phyloP scores from a whole-genome alignment of 1,140 invertebrate genomes.

The Caenorhabditis inopinata region DNA sequence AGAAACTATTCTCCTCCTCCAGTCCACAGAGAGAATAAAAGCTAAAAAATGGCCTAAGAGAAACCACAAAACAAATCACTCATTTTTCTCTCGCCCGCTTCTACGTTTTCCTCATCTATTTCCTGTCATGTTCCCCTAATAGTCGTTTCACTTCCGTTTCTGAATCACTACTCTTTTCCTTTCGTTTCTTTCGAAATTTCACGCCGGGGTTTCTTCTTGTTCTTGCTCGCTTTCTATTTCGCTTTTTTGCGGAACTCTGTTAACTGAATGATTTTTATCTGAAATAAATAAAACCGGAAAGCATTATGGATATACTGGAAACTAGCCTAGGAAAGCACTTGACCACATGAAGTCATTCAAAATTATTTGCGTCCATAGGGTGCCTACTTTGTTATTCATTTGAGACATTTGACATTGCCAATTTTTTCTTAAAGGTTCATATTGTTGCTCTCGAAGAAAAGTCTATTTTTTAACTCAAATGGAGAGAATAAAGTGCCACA shows the following conservation, averaged over 20 bases:
- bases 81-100: background rate
- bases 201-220: background rate
- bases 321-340: too few relatives aligned
- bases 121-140: background rate
- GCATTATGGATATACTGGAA: too few relatives aligned
- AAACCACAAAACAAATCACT: background rate
- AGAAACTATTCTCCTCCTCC: too few relatives aligned
- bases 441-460: too few relatives aligned
- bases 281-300: too few relatives aligned
- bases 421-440: too few relatives aligned
- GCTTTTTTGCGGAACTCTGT: background rate
- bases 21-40: too few relatives aligned
- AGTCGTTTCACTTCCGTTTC: background rate
- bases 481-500: background rate
- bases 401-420: background rate
- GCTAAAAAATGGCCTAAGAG: too few relatives aligned
- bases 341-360: too few relatives aligned
- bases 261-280: too few relatives aligned
- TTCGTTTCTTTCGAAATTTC: background rate
- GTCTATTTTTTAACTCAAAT: too few relatives aligned
- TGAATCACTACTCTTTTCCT: background rate
- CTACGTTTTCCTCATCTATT: background rate
- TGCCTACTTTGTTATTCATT: background rate
- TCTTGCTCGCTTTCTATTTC: conserved; percentile 5
- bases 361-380: background rate